Evolutionary conservation across 2,797 vertebrate species (phyloP), one percentile per base, ranked within the genome.

Genomic region (Myiothlypis chrysogaster): DNA sequence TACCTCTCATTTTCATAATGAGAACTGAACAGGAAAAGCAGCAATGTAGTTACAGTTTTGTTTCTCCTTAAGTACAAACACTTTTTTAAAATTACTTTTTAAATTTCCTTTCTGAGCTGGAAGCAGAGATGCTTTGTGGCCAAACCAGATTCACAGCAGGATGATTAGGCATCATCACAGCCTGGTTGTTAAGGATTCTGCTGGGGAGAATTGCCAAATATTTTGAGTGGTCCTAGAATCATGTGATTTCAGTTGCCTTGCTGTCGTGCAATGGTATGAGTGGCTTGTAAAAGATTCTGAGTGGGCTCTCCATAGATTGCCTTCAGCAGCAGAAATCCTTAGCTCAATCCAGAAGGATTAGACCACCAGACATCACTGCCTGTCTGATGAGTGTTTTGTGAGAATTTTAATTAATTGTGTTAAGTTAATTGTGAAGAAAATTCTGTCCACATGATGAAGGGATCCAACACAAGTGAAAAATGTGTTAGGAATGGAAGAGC

Each of bases 41-140:
- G 27, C n/a, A 83, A 50, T 24, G 7, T n/a, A 21, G 17, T 57
- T 91, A 30, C 6, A 8, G 57, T 53, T 91, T 78, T 75, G 41
- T 63, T 88, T 81, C 37, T 91, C 30, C 32, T 69, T 70, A 72
- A 64, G 35, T 81, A 25, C 23, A 56, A 61, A 27, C 35, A 70
- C 16, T 32, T 47, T 37, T 82, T 83, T 8, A 0, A 1, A 63
- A 81, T 76, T 34, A 35, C 47, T 75, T 83, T 71, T 73, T 1
- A 2, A 27, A 89, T 95, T 81, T 83, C 35, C 39, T 83, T 72
- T 44, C 78, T 69, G 61, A 59, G 35, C 41, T 85, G 52, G 61
- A 79, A 88, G 46, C 30, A 44, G 44, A 85, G 64, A 28, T 64
- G 55, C 63, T 87, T 78, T 80, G 70, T 92, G 64, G 53, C 49